A percentile compares a stretch with the other conserved stretches of the same genome.
These are phyloP conservation scores for Seriola dumerili DNA, from an alignment of 2,113 vertebrate genomes.

Conservation along the genomic window DNA sequence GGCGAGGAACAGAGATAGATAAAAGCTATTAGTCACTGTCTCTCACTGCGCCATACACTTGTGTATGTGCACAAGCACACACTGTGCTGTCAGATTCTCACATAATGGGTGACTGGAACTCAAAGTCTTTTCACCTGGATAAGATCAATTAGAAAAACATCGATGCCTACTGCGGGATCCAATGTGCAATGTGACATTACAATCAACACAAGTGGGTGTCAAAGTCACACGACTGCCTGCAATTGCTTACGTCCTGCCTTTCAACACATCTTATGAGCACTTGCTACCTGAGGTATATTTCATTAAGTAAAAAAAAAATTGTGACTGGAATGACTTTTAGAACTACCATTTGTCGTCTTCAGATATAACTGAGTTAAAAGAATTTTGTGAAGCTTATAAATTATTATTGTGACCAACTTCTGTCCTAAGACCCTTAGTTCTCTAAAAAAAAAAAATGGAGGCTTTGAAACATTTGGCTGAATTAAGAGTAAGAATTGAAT, in stretches of 20 bases:
- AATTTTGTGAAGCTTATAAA: neutral
- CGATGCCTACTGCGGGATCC: neutral
- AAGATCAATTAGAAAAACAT: slow-evolving; percentile 13
- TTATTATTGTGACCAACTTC: neutral
- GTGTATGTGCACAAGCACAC: neutral
- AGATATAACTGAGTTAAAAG: neutral
- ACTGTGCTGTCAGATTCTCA: slow-evolving; percentile 25
- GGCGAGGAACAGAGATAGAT: slow-evolving; percentile 22
- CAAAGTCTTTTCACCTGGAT: slow-evolving; percentile 8
- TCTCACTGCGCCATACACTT: slow-evolving; percentile 3
- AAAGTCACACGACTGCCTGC: slow-evolving; percentile 6
- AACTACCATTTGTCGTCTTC: neutral
- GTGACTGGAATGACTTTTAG: neutral
- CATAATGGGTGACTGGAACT: neutral
- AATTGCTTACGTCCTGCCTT: neutral
- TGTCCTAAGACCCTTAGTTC: neutral
- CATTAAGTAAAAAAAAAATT: neutral
- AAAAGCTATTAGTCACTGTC: slow-evolving; percentile 24
- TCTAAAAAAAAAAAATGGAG: no score
- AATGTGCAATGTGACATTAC: slow-evolving; percentile 5
- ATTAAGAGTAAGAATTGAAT: neutral
- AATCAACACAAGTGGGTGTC: slow-evolving; percentile 20
- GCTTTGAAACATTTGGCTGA: neutral
- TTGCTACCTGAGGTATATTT: neutral
- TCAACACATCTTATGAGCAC: neutral